Conservation (phyloP, 2,797 vertebrate genomes). For the Dromococcyx pavoninus region DNA sequence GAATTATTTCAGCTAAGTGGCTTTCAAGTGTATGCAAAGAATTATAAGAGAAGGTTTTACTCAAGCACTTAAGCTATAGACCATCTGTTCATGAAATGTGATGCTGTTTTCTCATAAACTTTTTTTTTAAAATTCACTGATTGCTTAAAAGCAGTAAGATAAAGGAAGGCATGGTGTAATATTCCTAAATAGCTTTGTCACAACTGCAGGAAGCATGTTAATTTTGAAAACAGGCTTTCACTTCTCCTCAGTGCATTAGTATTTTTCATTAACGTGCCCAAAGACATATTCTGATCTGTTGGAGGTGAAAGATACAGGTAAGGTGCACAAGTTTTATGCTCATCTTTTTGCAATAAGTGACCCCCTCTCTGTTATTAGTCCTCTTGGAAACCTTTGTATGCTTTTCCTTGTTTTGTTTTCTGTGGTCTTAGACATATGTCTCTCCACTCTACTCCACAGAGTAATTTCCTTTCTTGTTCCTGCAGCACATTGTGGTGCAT, state of each 20-base stretch:
- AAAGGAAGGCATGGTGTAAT: neutral
- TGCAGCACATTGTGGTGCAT: neutral
- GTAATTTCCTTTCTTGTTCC: neutral
- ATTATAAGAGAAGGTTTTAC: conserved; percentile 18
- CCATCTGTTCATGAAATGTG: neutral
- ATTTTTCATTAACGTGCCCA: neutral
- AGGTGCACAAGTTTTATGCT: neutral
- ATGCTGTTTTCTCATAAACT: conserved; percentile 9
- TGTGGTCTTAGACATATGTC: neutral
- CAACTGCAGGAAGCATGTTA: neutral
- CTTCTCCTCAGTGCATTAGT: neutral
- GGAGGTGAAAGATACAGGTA: accelerated
- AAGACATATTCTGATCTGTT: neutral
- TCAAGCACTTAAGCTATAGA: conserved; percentile 8
- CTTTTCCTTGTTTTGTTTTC: neutral
- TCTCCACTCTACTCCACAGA: neutral
- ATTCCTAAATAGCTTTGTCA: neutral
- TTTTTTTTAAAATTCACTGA: neutral
- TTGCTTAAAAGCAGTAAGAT: conserved; percentile 32
- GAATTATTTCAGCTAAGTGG: conserved; percentile 45
- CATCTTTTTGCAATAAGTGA: neutral
- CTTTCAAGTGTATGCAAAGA: conserved; percentile 25
- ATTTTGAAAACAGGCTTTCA: neutral
- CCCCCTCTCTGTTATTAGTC: neutral
- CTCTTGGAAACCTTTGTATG: neutral